A percentile compares a stretch with the other conserved stretches of the same genome.
Evolutionary conservation across 1,140 invertebrate genomes (phyloP).

Genomic region (Aradophagus sp.): DNA sequence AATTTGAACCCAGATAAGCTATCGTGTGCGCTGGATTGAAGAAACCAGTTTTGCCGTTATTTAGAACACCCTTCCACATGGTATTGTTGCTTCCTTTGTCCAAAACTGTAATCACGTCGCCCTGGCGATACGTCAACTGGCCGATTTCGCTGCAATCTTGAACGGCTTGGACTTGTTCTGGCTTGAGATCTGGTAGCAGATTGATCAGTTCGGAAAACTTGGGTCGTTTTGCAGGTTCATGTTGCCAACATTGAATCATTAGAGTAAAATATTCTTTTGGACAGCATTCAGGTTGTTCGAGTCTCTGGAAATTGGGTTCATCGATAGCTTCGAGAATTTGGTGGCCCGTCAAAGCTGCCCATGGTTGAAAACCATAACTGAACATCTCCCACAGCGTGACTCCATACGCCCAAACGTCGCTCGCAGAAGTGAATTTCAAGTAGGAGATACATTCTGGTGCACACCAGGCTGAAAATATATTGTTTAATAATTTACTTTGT

Average conservation of each 20-base stretch:
- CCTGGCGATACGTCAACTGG: constrained; percentile 87
- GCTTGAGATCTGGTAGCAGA: constrained; percentile 88
- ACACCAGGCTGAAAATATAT: constrained; percentile 84
- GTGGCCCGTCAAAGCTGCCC: constrained; percentile 95
- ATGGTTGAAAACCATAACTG: constrained; percentile 97
- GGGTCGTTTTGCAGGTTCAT: constrained; percentile 91
- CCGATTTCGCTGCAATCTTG: constrained; percentile 78
- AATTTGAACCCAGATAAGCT: constrained; percentile 87
- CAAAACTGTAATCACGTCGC: constrained; percentile 94
- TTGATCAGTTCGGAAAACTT: constrained; percentile 91
- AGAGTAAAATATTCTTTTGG: constrained; percentile 93
- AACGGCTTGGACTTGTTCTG: constrained; percentile 90
- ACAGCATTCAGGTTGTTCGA: constrained; percentile 96
- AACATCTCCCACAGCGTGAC: constrained; percentile 99
- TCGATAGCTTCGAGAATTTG: constrained; percentile 98
- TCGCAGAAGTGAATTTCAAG: constrained; percentile 94
- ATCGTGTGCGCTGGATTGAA: constrained; percentile 94
- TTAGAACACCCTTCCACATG: constrained; percentile 90
- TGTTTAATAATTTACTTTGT: background rate
- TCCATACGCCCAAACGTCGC: constrained; percentile 97
- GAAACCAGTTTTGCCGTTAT: constrained; percentile 88
- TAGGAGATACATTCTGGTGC: constrained; percentile 98
- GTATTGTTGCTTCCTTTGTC: constrained; percentile 83
- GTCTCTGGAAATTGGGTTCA: constrained; percentile 89
- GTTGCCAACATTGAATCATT: constrained; percentile 97